Percentiles rank a stretch among this genome's conserved stretches.
These are phyloP conservation scores for Pseudolycoriella hygida DNA, from an alignment of 2,888 invertebrate genomes.

Conservation along the genomic window DNA sequence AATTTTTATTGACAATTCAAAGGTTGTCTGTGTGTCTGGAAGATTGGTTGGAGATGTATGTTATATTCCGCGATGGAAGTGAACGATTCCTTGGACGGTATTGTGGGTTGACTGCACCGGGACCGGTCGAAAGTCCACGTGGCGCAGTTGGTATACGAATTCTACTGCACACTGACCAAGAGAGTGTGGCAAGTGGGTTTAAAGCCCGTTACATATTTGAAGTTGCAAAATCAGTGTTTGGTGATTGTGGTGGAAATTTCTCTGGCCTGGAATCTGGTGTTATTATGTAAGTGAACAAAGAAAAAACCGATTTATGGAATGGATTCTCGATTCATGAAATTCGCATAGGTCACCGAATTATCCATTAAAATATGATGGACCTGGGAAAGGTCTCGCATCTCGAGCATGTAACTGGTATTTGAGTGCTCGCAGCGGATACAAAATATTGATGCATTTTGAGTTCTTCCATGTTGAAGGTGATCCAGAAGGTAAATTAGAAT, in stretches of 20 bases:
- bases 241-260: conserved; percentile 86
- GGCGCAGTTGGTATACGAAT: conserved; percentile 78
- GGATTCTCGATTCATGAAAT: too few species aligned
- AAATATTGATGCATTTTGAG: conserved; percentile 81
- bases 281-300: conserved; percentile 27
- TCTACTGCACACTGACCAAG: conserved; percentile 71
- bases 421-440: conserved; percentile 66
- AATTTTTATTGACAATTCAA: too few species aligned
- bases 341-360: conserved; percentile 83
- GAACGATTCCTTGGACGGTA: conserved; percentile 79
- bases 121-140: conserved; percentile 83
- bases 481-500: conserved; percentile 52
- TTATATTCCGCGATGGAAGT: conserved; percentile 65
- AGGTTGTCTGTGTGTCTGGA: conserved; percentile 53
- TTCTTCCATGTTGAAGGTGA: conserved; percentile 89
- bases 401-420: conserved; percentile 96
- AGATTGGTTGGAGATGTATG: conserved; percentile 89
- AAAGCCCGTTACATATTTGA: conserved; percentile 91
- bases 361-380: conserved; percentile 78
- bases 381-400: conserved; percentile 58
- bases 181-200: conserved; percentile 85
- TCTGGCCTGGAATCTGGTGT: conserved; percentile 66
- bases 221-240: conserved; percentile 70
- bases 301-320: too few species aligned
- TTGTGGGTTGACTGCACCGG: conserved; percentile 81